Conservation (phyloP, 2,797 vertebrate genomes). For the Lerista edwardsae region DNA sequence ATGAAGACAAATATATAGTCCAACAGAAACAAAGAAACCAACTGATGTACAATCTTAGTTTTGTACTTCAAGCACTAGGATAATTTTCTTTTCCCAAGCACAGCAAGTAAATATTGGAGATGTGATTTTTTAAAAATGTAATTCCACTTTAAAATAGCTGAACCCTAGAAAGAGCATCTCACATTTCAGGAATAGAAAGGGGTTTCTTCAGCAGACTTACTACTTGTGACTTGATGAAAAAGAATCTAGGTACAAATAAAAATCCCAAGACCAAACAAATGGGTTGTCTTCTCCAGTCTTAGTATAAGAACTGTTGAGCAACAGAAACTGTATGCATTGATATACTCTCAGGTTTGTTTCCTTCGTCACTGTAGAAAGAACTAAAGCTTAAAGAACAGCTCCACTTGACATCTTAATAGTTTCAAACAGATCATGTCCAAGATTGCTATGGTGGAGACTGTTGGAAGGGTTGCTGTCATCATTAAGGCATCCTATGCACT, state of each 20-base stretch:
- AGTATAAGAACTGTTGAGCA: neutral
- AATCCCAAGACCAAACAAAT: constrained; percentile 61
- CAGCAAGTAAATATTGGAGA: neutral
- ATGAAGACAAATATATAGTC: neutral
- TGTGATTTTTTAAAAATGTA: neutral
- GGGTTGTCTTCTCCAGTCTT: constrained; percentile 1
- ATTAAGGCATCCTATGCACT: neutral
- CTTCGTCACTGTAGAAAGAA: neutral
- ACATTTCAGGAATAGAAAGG: neutral
- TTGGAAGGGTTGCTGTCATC: neutral
- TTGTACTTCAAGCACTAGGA: neutral
- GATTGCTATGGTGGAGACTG: neutral
- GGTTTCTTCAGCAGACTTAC: neutral
- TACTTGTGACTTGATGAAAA: neutral
- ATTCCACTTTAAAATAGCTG: neutral
- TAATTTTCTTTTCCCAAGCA: neutral
- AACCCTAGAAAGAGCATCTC: neutral
- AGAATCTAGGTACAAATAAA: neutral
- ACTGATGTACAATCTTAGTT: neutral
- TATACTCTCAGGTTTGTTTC: no score
- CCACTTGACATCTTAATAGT: neutral
- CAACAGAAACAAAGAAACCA: neutral
- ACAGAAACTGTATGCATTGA: neutral
- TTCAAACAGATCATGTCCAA: neutral
- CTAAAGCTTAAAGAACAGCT: neutral